These are phyloP conservation scores for Menidia menidia DNA, from an alignment of 2,797 vertebrate species.

Conservation along the genomic window DNA sequence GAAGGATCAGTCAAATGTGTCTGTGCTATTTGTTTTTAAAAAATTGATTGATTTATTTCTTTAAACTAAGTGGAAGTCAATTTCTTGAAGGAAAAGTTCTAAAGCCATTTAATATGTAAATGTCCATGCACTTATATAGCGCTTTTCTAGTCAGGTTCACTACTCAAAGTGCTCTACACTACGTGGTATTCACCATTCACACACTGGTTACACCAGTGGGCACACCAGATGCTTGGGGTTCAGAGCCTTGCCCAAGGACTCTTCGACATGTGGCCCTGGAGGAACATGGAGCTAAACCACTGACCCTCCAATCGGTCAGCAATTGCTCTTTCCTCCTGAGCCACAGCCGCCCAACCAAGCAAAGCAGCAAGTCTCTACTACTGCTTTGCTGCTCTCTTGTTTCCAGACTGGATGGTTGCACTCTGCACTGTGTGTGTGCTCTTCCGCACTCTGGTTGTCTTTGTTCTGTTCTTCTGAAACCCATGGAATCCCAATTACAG, in stretches of 20 bases:
- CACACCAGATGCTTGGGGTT: no score
- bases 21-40: background rate
- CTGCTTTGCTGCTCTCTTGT: background rate
- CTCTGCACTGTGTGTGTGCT: background rate
- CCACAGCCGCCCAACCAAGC: no score
- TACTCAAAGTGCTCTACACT: no score
- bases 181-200: no score
- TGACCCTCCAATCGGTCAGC: no score
- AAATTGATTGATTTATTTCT: constrained; percentile 12
- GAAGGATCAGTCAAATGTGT: constrained; percentile 20
- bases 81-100: constrained; percentile 22
- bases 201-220: no score
- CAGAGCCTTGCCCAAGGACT: no score
- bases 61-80: constrained; percentile 14
- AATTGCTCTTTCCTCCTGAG: no score
- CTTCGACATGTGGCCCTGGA: no score
- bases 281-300: no score
- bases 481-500: background rate
- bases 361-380: background rate
- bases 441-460: background rate
- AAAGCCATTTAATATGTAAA: background rate
- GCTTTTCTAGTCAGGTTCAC: background rate
- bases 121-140: background rate
- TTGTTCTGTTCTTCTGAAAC: background rate
- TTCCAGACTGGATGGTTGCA: background rate